A percentile compares a stretch with the other conserved stretches of the same genome.
phyloP scores from a whole-genome alignment of 2,797 vertebrate genomes.

The Rhinophrynus dorsalis region DNA sequence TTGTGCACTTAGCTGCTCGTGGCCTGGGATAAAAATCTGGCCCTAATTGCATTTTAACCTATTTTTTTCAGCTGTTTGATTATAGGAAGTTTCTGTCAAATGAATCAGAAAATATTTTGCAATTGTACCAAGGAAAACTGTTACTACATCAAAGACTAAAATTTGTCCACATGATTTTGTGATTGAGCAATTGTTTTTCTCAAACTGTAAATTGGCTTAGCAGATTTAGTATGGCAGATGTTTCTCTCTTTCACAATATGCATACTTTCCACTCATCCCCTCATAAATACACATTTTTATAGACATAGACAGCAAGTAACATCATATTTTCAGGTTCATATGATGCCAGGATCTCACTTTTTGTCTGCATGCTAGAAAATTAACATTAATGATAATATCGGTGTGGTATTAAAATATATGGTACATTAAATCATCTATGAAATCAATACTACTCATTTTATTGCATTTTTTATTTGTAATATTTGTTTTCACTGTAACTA shows the following conservation, averaged over 20 bases:
- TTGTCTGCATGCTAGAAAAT: neutral
- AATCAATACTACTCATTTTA: too few species aligned
- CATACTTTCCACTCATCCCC: constrained; percentile 25
- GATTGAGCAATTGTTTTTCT: constrained; percentile 43
- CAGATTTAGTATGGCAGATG: constrained; percentile 3
- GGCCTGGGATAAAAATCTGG: too few species aligned
- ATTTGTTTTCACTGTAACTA: too few species aligned
- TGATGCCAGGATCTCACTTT: neutral
- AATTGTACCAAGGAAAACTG: neutral
- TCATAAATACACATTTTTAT: neutral
- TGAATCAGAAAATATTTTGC: constrained; percentile 9
- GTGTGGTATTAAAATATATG: neutral
- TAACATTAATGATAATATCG: neutral
- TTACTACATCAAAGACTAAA: constrained; percentile 29
- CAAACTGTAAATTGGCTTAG: constrained; percentile 18
- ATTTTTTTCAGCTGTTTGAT: neutral
- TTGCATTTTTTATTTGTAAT: too few species aligned
- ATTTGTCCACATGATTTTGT: constrained; percentile 23
- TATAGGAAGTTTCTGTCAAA: neutral
- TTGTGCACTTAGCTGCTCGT: too few species aligned
- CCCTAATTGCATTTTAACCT: too few species aligned
- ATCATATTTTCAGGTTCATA: neutral
- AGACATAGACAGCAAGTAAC: neutral
- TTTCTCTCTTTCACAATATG: constrained; percentile 36
- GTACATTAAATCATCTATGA: too few species aligned